Conservation (phyloP, 2,888 invertebrate genomes). For the Ichneumoninae sp. region DNA sequence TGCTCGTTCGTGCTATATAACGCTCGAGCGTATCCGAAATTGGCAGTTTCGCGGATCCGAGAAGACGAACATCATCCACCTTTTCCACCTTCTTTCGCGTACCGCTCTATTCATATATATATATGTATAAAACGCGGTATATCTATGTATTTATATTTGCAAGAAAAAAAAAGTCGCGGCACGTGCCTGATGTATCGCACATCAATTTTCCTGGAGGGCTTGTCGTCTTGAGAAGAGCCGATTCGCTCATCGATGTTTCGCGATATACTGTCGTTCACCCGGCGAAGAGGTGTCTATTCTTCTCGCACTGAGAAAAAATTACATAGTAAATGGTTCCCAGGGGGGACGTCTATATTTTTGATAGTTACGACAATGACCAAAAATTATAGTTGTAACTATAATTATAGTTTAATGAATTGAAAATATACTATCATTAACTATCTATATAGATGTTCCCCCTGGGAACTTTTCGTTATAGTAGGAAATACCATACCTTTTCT, state of each 20-base stretch:
- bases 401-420: too few species aligned
- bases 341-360: too few species aligned
- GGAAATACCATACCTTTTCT: too few species aligned
- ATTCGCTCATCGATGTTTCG: constrained; percentile 27
- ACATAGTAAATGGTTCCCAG: too few species aligned
- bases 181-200: constrained; percentile 39
- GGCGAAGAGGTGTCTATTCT: neutral
- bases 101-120: constrained; percentile 14
- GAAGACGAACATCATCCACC: constrained; percentile 34
- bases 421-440: too few species aligned
- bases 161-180: constrained; percentile 33
- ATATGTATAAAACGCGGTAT: constrained; percentile 1
- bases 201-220: constrained; percentile 53
- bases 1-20: constrained; percentile 20
- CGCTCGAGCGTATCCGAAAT: constrained; percentile 57
- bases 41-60: constrained; percentile 59
- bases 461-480: too few species aligned
- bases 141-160: constrained; percentile 22
- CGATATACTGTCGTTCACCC: constrained; percentile 7
- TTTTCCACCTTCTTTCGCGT: constrained; percentile 50
- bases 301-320: neutral
- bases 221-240: constrained; percentile 40
- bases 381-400: too few species aligned
- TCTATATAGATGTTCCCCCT: too few species aligned
- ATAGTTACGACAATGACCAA: too few species aligned